Evolutionary conservation across 2,888 invertebrate species (phyloP).

Genomic region (Protula sp.): DNA sequence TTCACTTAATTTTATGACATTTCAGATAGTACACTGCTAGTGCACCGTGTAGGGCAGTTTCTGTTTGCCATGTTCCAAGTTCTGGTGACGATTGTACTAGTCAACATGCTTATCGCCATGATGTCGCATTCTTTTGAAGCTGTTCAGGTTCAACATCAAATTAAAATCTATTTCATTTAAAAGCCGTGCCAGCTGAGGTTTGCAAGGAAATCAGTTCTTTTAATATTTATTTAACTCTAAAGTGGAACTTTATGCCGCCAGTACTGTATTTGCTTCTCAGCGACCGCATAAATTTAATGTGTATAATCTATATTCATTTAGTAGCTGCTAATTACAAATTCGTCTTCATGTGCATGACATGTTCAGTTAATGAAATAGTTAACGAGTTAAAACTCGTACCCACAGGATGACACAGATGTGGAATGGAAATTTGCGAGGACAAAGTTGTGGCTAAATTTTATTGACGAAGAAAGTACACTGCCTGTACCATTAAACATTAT

Average conservation of each 20-base stretch:
- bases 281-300: no score
- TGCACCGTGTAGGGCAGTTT: slow-evolving; percentile 19
- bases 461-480: slow-evolving; percentile 14
- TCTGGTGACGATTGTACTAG: slow-evolving; percentile 22
- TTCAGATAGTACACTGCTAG: slow-evolving; percentile 10
- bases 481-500: slow-evolving; percentile 17
- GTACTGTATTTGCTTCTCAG: no score
- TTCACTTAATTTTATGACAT: no score
- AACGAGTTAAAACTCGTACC: no score
- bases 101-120: slow-evolving; percentile 28
- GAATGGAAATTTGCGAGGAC: slow-evolving; percentile 17
- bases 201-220: not conserved
- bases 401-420: slow-evolving; percentile 13
- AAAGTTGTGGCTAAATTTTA: slow-evolving; percentile 16
- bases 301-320: no score
- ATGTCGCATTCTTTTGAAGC: slow-evolving; percentile 26
- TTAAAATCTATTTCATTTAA: not conserved
- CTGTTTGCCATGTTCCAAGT: slow-evolving; percentile 24
- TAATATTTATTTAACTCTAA: not conserved
- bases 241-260: not conserved
- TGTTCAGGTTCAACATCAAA: slow-evolving; percentile 12
- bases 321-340: no score
- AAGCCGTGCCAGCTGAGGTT: not conserved
- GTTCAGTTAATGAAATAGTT: no score
- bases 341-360: no score